Conservation (phyloP, 2,113 vertebrate species). For the Eubucco bourcierii region DNA sequence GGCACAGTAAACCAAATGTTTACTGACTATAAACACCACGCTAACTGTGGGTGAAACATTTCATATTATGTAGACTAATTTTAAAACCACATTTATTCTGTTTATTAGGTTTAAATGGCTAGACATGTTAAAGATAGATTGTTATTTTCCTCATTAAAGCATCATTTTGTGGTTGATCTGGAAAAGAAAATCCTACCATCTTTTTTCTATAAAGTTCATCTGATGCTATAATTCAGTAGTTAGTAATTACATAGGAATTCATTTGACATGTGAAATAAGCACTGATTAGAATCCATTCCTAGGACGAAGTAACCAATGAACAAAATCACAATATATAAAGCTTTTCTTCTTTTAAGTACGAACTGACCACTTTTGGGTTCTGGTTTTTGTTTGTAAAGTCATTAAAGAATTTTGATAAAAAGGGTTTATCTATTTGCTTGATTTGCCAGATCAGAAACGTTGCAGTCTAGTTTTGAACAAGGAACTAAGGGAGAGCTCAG, state of each 20-base stretch:
- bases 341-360: neutral
- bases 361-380: neutral
- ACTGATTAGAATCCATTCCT: neutral
- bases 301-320: neutral
- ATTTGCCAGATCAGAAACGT: neutral
- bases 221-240: neutral
- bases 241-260: conserved; percentile 19
- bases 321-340: neutral
- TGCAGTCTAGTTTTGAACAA: neutral
- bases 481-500: neutral
- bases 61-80: neutral
- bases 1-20: neutral
- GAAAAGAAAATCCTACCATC: conserved; percentile 13
- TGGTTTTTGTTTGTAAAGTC: neutral
- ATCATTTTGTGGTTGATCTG: conserved; percentile 7
- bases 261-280: neutral
- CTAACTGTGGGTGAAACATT: conserved; percentile 5
- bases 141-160: conserved; percentile 34
- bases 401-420: neutral
- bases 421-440: neutral
- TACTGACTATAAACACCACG: neutral
- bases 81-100: conserved; percentile 12
- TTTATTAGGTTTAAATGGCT: conserved; percentile 15
- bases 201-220: neutral
- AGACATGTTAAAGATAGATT: neutral